phyloP scores from a whole-genome alignment of 2,888 invertebrate species.

The Amphipyra berbera region DNA sequence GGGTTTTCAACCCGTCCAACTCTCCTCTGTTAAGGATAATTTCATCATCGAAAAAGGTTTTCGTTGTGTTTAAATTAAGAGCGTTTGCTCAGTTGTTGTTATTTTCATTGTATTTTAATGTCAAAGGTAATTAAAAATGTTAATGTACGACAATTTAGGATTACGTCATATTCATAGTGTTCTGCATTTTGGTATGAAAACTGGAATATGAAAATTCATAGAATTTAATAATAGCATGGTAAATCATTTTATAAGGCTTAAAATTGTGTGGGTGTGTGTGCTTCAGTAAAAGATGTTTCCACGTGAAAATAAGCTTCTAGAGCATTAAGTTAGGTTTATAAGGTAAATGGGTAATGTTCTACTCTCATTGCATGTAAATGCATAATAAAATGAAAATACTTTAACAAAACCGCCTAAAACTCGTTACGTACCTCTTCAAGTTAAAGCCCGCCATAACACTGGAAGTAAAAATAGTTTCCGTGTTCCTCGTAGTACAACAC shows the following conservation, averaged over 20 bases:
- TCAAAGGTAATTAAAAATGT: slow-evolving; percentile 13
- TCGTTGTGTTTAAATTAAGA: slow-evolving; percentile 56
- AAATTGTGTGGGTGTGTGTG: background rate
- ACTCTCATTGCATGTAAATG: background rate
- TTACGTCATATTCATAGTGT: background rate
- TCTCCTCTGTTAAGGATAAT: slow-evolving; percentile 63
- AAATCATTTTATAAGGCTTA: background rate
- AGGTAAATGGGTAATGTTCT: too few relatives aligned
- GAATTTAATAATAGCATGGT: background rate
- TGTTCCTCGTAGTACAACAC: slow-evolving; percentile 28
- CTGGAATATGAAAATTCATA: background rate
- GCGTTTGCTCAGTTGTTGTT: slow-evolving; percentile 40
- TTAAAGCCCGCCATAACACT: slow-evolving; percentile 34
- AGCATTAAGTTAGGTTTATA: background rate
- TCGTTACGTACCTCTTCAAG: slow-evolving; percentile 3
- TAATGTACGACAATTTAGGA: slow-evolving; percentile 11
- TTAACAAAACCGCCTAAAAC: slow-evolving; percentile 1
- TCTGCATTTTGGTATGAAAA: background rate
- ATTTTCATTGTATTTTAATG: slow-evolving; percentile 41
- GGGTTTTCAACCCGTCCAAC: slow-evolving; percentile 58
- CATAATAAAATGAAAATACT: slow-evolving; percentile 16
- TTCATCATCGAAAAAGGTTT: slow-evolving; percentile 65
- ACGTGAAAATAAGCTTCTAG: background rate
- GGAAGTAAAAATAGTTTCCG: slow-evolving; percentile 49
- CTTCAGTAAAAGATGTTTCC: too few relatives aligned